phyloP scores from a whole-genome alignment of 2,888 invertebrate species.

The Merodon equestris region DNA sequence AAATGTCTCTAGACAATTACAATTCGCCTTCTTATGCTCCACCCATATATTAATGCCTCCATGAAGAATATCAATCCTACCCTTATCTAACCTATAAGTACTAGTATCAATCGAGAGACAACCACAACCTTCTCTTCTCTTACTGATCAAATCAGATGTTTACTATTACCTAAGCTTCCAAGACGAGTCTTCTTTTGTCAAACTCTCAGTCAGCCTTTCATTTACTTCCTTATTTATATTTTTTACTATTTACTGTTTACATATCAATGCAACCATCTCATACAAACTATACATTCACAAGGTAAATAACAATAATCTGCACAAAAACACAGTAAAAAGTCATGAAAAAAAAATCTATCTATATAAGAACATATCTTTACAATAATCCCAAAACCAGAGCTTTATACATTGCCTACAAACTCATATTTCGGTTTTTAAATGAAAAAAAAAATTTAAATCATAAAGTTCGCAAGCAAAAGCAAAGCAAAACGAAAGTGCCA shows the following conservation, averaged over 20 bases:
- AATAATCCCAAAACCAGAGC: constrained; percentile 13
- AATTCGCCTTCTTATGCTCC: no score
- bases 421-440: constrained; percentile 17
- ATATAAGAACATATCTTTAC: constrained; percentile 34
- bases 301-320: constrained; percentile 3
- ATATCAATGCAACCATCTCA: constrained; percentile 28
- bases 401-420: constrained; percentile 32
- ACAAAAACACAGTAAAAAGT: constrained; percentile 5
- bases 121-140: no score
- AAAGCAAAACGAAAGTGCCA: no score
- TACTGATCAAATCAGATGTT: no score
- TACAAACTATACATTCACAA: not conserved
- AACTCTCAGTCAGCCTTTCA: no score
- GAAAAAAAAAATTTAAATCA: constrained; percentile 4
- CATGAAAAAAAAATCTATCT: constrained; percentile 4
- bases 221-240: not conserved
- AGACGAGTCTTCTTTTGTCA: no score
- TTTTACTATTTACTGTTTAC: constrained; percentile 16
- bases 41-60: no score
- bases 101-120: no score
- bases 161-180: no score
- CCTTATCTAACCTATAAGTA: no score
- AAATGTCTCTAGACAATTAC: no score
- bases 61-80: no score
- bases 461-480: constrained; percentile 35